Percentiles rank a stretch among this genome's conserved stretches.
phyloP scores from a whole-genome alignment of 1,140 invertebrate genomes.

The Caligus rogercresseyi region DNA sequence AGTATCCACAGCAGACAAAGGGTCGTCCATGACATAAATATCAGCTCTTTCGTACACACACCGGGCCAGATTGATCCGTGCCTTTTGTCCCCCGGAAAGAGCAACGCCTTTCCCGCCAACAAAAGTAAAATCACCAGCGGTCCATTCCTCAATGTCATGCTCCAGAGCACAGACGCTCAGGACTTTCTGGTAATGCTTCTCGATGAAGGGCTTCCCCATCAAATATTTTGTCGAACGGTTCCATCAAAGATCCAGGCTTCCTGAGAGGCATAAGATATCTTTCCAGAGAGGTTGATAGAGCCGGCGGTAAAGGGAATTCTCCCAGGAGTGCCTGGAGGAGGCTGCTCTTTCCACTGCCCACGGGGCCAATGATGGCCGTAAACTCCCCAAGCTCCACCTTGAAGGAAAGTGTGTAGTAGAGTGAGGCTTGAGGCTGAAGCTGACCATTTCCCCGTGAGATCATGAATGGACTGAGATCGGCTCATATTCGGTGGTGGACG shows the following conservation, averaged over 20 bases:
- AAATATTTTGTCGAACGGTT: constrained; percentile 61
- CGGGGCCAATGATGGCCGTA: constrained; percentile 52
- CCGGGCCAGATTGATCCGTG: constrained; percentile 65
- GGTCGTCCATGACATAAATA: constrained; percentile 62
- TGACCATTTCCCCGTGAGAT: background rate
- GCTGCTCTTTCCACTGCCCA: constrained; percentile 61
- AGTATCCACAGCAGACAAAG: constrained; percentile 59
- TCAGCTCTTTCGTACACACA: constrained; percentile 48
- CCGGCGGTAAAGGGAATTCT: constrained; percentile 54
- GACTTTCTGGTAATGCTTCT: constrained; percentile 48
- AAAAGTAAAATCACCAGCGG: constrained; percentile 61
- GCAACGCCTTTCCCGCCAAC: constrained; percentile 70
- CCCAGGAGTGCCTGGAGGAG: constrained; percentile 57
- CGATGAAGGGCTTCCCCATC: constrained; percentile 51
- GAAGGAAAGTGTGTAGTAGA: constrained; percentile 23
- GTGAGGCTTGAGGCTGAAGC: constrained; percentile 4
- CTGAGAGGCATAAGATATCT: constrained; percentile 71
- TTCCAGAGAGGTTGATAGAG: constrained; percentile 48
- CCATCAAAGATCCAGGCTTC: constrained; percentile 62
- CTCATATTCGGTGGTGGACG: no score
- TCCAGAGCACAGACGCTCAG: constrained; percentile 38
- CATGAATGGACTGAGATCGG: no score
- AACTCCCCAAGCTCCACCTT: constrained; percentile 30
- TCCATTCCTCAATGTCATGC: constrained; percentile 56
- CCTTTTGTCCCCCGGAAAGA: constrained; percentile 74